phyloP scores from a whole-genome alignment of 2,888 invertebrate genomes.

The Junonia oenone region DNA sequence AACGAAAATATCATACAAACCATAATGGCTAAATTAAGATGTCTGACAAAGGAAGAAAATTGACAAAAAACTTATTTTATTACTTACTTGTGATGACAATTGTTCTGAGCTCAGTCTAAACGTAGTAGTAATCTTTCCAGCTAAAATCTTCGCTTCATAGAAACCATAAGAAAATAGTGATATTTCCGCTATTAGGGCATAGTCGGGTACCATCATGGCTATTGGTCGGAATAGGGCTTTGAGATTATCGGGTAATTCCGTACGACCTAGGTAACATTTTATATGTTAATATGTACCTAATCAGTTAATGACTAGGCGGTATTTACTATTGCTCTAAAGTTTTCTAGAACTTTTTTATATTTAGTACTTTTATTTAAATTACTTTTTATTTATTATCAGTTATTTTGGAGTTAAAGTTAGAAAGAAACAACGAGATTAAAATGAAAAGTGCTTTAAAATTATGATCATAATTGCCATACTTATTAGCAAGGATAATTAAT shows the following conservation, averaged over 20 bases:
- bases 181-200: slow-evolving; percentile 88
- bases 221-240: slow-evolving; percentile 90
- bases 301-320: too few species aligned
- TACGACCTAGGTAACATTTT: slow-evolving; percentile 65
- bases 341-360: too few species aligned
- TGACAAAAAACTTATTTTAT: not conserved
- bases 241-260: slow-evolving; percentile 88
- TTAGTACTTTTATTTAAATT: too few species aligned
- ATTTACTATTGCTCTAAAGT: too few species aligned
- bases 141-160: slow-evolving; percentile 83
- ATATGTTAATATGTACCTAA: not conserved
- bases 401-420: too few species aligned
- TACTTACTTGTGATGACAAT: slow-evolving; percentile 84
- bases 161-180: slow-evolving; percentile 90
- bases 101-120: slow-evolving; percentile 89
- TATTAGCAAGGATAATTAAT: too few species aligned
- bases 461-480: too few species aligned
- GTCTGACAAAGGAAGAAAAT: not conserved
- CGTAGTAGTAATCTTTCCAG: slow-evolving; percentile 88
- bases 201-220: slow-evolving; percentile 92
- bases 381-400: too few species aligned
- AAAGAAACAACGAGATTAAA: too few species aligned
- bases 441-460: too few species aligned
- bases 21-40: too few species aligned
- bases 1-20: too few species aligned